These are phyloP conservation scores for Coreoperca whiteheadi DNA, from an alignment of 2,113 vertebrate species.

Conservation along the genomic window DNA sequence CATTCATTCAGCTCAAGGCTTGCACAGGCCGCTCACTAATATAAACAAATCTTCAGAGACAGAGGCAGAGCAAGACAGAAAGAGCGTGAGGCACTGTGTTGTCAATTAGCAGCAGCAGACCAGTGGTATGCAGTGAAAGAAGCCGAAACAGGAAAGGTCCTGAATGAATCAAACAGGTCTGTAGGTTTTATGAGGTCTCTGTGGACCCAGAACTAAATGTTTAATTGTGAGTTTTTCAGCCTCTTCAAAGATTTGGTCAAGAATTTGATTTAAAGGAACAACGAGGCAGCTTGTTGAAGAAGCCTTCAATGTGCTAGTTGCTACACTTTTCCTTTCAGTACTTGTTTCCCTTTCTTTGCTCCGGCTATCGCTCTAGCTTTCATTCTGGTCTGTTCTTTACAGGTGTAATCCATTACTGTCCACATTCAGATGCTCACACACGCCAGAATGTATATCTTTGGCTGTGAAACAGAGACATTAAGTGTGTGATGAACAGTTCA, in stretches of 20 bases:
- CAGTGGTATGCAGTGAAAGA: conserved; percentile 17
- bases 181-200: conserved; percentile 32
- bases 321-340: conserved; percentile 45
- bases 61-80: conserved; percentile 20
- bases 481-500: not conserved
- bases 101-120: conserved; percentile 65
- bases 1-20: conserved; percentile 31
- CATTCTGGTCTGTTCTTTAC: conserved; percentile 17
- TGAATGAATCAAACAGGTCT: conserved; percentile 50
- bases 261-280: conserved; percentile 35
- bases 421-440: conserved; percentile 24
- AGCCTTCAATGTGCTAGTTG: conserved; percentile 31
- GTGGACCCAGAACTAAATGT: conserved; percentile 49
- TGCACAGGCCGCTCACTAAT: conserved; percentile 38
- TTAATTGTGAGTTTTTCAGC: conserved; percentile 30
- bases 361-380: not conserved
- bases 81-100: conserved; percentile 52
- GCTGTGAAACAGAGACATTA: not conserved
- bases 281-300: conserved; percentile 38
- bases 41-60: conserved; percentile 53
- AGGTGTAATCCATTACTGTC: conserved; percentile 42
- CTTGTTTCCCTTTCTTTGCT: conserved; percentile 1
- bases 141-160: conserved; percentile 24
- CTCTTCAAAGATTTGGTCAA: conserved; percentile 47
- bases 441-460: not conserved